Conservation (phyloP, 2,797 vertebrate species). For the Melanotaenia boesemani region DNA sequence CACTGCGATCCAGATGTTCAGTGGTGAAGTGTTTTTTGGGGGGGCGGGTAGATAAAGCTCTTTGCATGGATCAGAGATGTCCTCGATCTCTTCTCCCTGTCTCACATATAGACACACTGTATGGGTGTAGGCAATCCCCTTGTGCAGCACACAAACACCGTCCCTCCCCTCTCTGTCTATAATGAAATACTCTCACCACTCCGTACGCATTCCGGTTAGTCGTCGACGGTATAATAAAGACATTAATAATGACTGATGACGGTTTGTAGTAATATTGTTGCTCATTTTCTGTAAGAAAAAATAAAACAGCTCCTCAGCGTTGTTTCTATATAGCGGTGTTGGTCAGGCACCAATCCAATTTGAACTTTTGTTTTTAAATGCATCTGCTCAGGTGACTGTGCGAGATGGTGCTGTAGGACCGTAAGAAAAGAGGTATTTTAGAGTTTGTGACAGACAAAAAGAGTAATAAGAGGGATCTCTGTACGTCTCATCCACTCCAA, state of each 20-base stretch:
- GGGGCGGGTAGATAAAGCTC: conserved; percentile 20
- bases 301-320: neutral
- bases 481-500: conserved; percentile 24
- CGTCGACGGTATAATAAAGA: conserved; percentile 25
- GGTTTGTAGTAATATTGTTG: conserved; percentile 1
- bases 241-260: conserved; percentile 61
- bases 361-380: conserved; percentile 13
- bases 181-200: conserved; percentile 23
- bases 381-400: neutral
- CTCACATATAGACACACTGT: conserved; percentile 16
- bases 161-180: conserved; percentile 4
- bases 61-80: conserved; percentile 40
- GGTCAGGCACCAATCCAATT: neutral
- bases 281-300: conserved; percentile 15
- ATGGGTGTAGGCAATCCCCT: conserved; percentile 38
- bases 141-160: conserved; percentile 25
- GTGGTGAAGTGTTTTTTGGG: conserved; percentile 19
- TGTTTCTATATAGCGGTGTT: neutral
- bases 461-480: neutral
- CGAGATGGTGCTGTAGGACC: neutral
- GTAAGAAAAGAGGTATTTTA: conserved; percentile 10
- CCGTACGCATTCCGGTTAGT: conserved; percentile 20
- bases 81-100: conserved; percentile 19
- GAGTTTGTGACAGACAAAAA: conserved; percentile 3
- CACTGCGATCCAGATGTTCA: conserved; percentile 58